Evolutionary conservation across 2,113 vertebrate genomes (phyloP), one percentile per base, ranked within the genome.

Genomic region (Hemibagrus wyckioides): DNA sequence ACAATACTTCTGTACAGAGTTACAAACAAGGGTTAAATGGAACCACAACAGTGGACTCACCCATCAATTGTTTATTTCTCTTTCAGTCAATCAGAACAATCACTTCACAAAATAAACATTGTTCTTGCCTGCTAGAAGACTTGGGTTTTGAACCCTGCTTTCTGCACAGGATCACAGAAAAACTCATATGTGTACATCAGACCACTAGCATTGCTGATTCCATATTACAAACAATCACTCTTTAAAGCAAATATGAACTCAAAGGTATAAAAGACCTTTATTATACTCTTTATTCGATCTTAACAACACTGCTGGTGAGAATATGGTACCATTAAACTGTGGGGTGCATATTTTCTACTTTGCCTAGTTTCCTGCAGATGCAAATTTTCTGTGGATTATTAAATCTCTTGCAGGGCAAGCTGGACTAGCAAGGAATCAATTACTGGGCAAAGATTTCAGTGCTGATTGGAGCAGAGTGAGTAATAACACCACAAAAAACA

Each of bases 401-500:
- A 95, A 95, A 95, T 92, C 90, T 90, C 86, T 14, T 87, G 90
- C 79, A 92, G 88, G 1, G 39, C 89, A 92, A 90, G 93, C 92
- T 94, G 92, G 93, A 92, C 89, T 94, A 89, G 90, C 90, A 93
- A 92, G 90, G 88, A 95, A 96, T 96, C 95, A 95, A 95, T 96
- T 94, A 94, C 73, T 80, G 44, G 91, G 89, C 89, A 94, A 94
- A 94, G 90, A 95, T 95, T 94, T 92, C 90, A 93, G 89, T 94
- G 95, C 93, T 95, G 95, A 96, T 95, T 95, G 93, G 92, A 95
- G 90, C 85, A 83, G 85, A 94, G 92, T 94, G 95, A 95, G 92
- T 96, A 96, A 96, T 95, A 96, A 95, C 88, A 84, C 92, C 94
- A 93, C 93, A 92, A 92, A 94, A 95, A 92, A 90, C 89, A 94